Evolutionary conservation across 1,140 invertebrate species (phyloP), one percentile per base, ranked within the genome.

Genomic region (Philotrypesis tridentata): DNA sequence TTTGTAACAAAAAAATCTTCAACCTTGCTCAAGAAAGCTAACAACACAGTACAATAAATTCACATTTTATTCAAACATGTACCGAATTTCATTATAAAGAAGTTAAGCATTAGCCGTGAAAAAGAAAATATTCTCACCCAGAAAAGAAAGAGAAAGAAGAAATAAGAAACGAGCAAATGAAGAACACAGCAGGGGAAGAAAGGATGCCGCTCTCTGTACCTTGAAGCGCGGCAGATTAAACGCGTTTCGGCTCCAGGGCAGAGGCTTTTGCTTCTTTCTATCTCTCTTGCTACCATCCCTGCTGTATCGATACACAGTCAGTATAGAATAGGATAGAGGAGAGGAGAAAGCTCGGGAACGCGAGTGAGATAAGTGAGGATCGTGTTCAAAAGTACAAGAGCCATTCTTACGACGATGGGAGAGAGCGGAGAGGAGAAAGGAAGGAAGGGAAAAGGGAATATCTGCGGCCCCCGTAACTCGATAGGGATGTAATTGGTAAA

Each of bases 401-500:
- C 80, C 75, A 76, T 75, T 80, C 73, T 63, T 75, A 31, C 55
- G 33, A 63, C 63, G 73, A 78, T 43, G 72, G 75, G 72, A 40
- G 70, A n/a, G n/a, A n/a, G n/a, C n/a, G n/a, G n/a, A 75, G 70
- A 80, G 37, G 55, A 68, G 37, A 40, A 61, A 37, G 23, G 65
- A 72, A 73, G 60, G n/a, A 48, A 79, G 65, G n/a, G 37, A 74
- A 75, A 33, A 74, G 65, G n/a, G 37, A 74, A 75, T 75, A 74
- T 75, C 73, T 29, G 33, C 29, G n/a, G 61, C 67, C 65, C 25
- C 48, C 27, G 80, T 82, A 77, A 82, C 43, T 82, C 74, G 73
- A 82, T 82, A 74, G 74, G 75, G 82, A 85, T 85, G 84, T 87
- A 86, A 87, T 87, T 86, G 84, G 83, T 83, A 80, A 81, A 80